phyloP scores from a whole-genome alignment of 2,888 invertebrate species.

The Hetaerina titia region DNA sequence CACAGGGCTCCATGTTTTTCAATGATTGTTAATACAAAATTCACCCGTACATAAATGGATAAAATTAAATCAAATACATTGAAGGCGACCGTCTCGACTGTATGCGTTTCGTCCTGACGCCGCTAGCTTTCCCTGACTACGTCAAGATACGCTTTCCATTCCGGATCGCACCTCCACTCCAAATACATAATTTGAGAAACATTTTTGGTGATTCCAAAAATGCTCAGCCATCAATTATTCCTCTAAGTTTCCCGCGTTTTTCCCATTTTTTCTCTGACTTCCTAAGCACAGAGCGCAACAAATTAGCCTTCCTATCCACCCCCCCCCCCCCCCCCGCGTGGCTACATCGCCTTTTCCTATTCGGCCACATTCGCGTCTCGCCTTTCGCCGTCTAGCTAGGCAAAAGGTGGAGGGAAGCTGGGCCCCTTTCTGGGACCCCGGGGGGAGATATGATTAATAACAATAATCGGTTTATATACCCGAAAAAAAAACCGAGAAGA shows the following conservation, averaged over 20 bases:
- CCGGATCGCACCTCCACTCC: background rate
- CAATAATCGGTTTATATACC: conserved; percentile 19
- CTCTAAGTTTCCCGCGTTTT: background rate
- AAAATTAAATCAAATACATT: no score
- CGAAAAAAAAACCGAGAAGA: background rate
- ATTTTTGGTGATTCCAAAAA: background rate
- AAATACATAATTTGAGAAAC: conserved; percentile 4
- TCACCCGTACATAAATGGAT: no score
- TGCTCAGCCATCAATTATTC: conserved; percentile 11
- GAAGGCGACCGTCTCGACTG: no score
- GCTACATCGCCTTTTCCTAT: background rate
- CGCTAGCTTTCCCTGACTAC: background rate
- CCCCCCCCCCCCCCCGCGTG: background rate
- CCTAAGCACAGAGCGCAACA: background rate
- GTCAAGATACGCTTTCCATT: background rate
- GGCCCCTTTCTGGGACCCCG: background rate
- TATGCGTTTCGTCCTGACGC: background rate
- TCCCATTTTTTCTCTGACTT: background rate
- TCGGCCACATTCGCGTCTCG: background rate
- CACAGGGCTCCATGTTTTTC: background rate
- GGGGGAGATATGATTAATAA: conserved; percentile 22
- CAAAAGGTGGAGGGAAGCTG: background rate
- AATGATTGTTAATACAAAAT: no score
- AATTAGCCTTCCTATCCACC: background rate
- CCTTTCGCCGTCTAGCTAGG: background rate